phyloP scores from a whole-genome alignment of 1,140 invertebrate genomes.

The Brevipalpus yothersi region DNA sequence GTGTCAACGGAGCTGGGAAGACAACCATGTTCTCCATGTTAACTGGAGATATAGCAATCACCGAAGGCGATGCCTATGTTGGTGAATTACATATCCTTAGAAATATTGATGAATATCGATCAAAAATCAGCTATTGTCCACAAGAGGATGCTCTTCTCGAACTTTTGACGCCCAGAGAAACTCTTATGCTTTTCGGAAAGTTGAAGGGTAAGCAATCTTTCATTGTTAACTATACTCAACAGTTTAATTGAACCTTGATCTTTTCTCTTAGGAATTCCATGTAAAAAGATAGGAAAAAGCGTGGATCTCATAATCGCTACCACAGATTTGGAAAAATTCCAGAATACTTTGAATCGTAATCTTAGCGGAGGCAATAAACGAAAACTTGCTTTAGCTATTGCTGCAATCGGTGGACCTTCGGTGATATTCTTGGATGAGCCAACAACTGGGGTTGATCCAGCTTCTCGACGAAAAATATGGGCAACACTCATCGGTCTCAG shows the following conservation, averaged over 20 bases:
- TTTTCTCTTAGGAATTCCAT: conserved; percentile 16
- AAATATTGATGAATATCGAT: conserved; percentile 28
- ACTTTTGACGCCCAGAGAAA: conserved; percentile 36
- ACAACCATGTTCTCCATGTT: conserved; percentile 20
- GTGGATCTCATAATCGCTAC: background rate
- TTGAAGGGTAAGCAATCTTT: conserved; percentile 13
- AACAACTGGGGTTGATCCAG: conserved; percentile 31
- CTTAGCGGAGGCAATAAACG: conserved; percentile 27
- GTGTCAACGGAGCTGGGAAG: conserved; percentile 22
- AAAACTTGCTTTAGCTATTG: conserved; percentile 29
- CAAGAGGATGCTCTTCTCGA: conserved; percentile 49
- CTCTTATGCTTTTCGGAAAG: background rate
- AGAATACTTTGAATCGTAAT: background rate
- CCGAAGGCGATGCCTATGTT: conserved; percentile 17
- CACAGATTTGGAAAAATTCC: background rate
- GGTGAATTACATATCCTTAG: conserved; percentile 9
- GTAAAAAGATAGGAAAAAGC: background rate
- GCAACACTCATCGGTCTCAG: conserved; percentile 17
- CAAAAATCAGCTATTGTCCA: conserved; percentile 28
- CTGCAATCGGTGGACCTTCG: conserved; percentile 15
- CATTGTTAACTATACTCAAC: conserved; percentile 16
- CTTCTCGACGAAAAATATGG: conserved; percentile 28
- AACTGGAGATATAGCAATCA: conserved; percentile 18
- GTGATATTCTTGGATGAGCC: conserved; percentile 15
- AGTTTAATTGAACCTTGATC: conserved; percentile 16